Conservation (phyloP, 2,888 invertebrate species). For the Xestia rhomboidea region DNA sequence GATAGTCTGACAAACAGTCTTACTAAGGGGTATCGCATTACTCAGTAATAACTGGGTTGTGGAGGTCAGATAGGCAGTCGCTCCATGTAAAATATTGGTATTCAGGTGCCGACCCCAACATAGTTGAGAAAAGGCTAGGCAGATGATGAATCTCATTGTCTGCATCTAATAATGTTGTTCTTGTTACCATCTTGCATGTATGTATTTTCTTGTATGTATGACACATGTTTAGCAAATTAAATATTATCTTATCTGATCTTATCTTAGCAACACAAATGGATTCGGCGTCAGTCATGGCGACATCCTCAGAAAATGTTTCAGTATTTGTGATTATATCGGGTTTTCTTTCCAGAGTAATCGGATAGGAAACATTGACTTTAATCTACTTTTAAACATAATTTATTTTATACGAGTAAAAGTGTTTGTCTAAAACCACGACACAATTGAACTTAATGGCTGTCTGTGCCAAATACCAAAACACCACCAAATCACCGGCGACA, state of each 20-base stretch:
- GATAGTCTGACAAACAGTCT: no score
- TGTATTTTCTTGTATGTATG: no score
- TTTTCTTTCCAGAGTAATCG: not conserved
- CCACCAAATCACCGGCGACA: not conserved
- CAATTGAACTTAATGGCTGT: not conserved
- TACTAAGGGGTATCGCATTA: no score
- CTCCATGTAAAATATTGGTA: no score
- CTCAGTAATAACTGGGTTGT: no score
- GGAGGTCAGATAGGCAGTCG: no score
- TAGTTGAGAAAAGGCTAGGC: no score
- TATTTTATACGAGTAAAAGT: not conserved
- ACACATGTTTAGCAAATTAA: no score
- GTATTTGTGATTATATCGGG: not conserved
- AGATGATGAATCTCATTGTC: not conserved
- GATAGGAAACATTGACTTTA: not conserved
- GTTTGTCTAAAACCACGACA: not conserved
- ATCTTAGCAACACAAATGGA: not conserved
- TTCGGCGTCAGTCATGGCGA: not conserved
- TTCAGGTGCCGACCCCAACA: no score
- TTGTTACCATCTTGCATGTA: no score
- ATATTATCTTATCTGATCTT: no score
- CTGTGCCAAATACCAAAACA: not conserved
- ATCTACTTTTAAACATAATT: not conserved
- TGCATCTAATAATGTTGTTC: no score
- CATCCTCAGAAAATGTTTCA: not conserved